Evolutionary conservation across 2,888 invertebrate genomes (phyloP).

Genomic region (Creontiades dilutus): DNA sequence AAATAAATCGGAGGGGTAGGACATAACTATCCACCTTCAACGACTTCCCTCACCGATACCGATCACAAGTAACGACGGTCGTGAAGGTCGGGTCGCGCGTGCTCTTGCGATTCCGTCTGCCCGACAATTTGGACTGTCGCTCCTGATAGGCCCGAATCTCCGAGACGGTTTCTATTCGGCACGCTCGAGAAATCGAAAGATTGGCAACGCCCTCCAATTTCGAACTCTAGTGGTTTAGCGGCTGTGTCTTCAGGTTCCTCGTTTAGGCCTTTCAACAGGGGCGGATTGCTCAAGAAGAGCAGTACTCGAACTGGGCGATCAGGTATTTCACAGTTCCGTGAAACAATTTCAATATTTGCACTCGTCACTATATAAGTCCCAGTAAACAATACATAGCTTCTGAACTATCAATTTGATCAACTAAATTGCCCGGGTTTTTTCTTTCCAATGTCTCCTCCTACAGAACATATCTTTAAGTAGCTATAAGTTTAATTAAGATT

Average conservation of each 20-base stretch:
- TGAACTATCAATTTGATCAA: too few relatives aligned
- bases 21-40: neutral
- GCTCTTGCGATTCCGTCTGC: neutral
- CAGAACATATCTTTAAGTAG: too few relatives aligned
- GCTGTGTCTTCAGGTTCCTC: constrained; percentile 4
- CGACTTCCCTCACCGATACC: neutral
- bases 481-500: too few relatives aligned
- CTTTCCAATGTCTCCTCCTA: too few relatives aligned
- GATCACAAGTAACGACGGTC: neutral
- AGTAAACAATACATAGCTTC: too few relatives aligned
- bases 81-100: neutral
- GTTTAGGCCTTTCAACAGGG: neutral
- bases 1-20: too few relatives aligned
- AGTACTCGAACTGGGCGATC: too few relatives aligned
- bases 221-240: neutral
- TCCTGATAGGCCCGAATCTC: constrained; percentile 14
- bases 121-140: constrained; percentile 15
- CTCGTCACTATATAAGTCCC: too few relatives aligned
- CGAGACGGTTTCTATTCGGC: neutral
- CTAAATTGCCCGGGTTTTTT: too few relatives aligned
- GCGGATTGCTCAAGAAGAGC: neutral
- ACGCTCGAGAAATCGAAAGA: neutral
- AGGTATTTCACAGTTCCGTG: too few relatives aligned
- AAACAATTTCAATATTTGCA: too few relatives aligned
- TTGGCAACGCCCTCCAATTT: constrained; percentile 22